Conservation (phyloP, 2,888 invertebrate species). For the Vandiemenella viatica region DNA sequence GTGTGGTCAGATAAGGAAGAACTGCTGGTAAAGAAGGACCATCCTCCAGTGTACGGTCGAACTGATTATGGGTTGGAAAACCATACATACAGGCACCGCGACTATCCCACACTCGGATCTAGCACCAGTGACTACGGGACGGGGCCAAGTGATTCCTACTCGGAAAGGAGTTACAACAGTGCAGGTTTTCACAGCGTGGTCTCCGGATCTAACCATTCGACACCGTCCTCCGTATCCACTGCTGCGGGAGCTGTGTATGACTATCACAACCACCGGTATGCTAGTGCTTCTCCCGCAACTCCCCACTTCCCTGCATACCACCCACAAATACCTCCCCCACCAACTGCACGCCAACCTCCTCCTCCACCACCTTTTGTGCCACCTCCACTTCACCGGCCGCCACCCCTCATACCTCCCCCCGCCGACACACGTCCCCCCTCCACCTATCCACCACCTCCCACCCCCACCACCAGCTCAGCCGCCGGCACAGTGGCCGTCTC, state of each 20-base stretch:
- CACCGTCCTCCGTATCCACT: constrained; percentile 3
- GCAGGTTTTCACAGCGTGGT: background rate
- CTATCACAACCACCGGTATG: constrained; percentile 12
- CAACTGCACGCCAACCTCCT: constrained; percentile 5
- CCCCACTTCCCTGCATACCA: constrained; percentile 7
- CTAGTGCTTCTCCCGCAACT: constrained; percentile 10
- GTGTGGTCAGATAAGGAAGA: constrained; percentile 14
- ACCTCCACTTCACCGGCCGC: constrained; percentile 9
- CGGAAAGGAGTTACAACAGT: constrained; percentile 28
- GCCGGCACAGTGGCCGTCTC: constrained; percentile 17
- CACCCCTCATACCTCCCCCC: constrained; percentile 6
- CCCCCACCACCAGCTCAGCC: constrained; percentile 11
- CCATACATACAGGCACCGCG: constrained; percentile 7
- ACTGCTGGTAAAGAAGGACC: constrained; percentile 14
- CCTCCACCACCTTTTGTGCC: constrained; percentile 11
- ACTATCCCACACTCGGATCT: constrained; percentile 15
- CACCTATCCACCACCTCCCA: constrained; percentile 10
- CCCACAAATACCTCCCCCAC: constrained; percentile 7
- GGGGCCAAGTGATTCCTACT: constrained; percentile 28
- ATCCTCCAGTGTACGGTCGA: background rate
- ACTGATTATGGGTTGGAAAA: constrained; percentile 1
- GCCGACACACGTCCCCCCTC: too few species aligned
- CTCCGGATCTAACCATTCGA: constrained; percentile 12
- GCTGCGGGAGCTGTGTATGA: constrained; percentile 7
- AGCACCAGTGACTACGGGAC: constrained; percentile 34